phyloP scores from a whole-genome alignment of 2,113 vertebrate genomes.

The Oreochromis aureus region DNA sequence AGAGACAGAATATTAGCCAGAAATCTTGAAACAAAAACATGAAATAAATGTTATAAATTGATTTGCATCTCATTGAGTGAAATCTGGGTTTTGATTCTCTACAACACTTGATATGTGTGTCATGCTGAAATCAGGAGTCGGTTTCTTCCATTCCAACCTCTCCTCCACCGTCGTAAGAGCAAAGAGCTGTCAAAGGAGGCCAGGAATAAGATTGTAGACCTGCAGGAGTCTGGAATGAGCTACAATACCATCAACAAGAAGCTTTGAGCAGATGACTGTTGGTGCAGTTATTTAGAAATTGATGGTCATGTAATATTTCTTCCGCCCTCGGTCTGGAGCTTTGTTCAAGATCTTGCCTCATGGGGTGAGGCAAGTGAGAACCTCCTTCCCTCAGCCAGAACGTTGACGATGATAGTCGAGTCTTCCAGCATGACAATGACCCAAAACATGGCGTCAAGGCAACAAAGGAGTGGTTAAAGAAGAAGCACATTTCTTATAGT shows the following conservation, averaged over 20 bases:
- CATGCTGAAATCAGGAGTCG: not conserved
- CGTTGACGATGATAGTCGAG: not conserved
- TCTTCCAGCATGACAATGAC: not conserved
- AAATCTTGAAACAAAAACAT: not conserved
- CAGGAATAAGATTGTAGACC: not conserved
- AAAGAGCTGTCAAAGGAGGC: not conserved
- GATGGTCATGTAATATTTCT: too few relatives aligned
- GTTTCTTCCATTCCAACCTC: not conserved
- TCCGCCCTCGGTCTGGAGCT: not conserved
- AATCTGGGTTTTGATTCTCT: not conserved
- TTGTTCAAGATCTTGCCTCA: not conserved
- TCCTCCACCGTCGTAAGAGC: not conserved
- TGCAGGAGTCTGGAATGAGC: not conserved
- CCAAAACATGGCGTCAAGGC: not conserved
- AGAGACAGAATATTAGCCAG: not conserved
- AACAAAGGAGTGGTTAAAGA: not conserved
- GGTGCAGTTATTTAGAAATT: not conserved
- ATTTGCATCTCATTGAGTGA: not conserved
- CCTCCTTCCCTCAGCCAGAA: not conserved
- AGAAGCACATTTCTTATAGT: not conserved
- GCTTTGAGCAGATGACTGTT: not conserved
- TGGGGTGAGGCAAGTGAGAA: fast-evolving
- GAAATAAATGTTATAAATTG: not conserved
- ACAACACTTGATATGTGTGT: not conserved
- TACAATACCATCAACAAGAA: not conserved